These are phyloP conservation scores for Gambusia yucatana DNA, from an alignment of 2,797 vertebrate species.

Conservation along the genomic window DNA sequence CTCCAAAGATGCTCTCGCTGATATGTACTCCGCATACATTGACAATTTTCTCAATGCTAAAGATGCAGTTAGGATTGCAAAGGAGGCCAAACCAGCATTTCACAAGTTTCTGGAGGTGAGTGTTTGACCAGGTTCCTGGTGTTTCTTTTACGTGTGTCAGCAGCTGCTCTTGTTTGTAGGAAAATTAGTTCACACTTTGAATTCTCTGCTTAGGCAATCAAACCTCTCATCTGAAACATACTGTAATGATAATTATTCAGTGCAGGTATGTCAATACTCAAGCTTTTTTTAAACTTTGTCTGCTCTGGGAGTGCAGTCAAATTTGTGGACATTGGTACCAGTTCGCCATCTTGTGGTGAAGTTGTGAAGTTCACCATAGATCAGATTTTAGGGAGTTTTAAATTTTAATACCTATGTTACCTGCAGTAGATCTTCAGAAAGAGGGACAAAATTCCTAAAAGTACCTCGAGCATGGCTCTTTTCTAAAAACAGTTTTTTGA, in stretches of 20 bases:
- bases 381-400: neutral
- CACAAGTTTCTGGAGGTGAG: slow-evolving; percentile 97
- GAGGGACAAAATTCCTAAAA: neutral
- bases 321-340: slow-evolving; percentile 8
- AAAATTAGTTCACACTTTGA: neutral
- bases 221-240: neutral
- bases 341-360: slow-evolving; percentile 54
- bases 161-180: neutral
- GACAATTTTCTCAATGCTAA: slow-evolving; percentile 99
- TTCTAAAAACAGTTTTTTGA: neutral
- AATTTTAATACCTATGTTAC: too few species aligned
- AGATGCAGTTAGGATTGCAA: slow-evolving; percentile 95
- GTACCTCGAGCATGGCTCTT: neutral
- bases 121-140: slow-evolving; percentile 21
- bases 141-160: neutral
- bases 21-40: slow-evolving; percentile 96
- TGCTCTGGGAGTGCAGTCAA: neutral
- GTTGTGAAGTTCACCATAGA: slow-evolving; percentile 11
- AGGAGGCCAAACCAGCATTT: slow-evolving; percentile 94
- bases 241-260: neutral
- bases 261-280: too few species aligned
- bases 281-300: neutral
- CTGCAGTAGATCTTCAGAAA: neutral
- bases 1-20: slow-evolving; percentile 94
- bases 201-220: neutral